phyloP scores from a whole-genome alignment of 1,140 invertebrate genomes.

The Aphelinus atriplicis region DNA sequence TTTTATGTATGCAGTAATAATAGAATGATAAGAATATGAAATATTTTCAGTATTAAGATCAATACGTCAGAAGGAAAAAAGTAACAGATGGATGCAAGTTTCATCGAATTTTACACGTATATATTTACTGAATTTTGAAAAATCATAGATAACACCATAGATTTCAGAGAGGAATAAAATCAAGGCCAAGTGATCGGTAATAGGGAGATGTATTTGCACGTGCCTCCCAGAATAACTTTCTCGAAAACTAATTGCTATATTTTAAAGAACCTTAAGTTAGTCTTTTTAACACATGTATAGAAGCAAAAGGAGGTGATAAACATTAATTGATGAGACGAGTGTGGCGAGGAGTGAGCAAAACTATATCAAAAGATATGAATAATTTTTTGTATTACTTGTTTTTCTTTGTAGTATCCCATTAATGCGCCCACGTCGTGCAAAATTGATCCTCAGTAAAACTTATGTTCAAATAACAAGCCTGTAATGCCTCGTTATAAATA shows the following conservation, averaged over 20 bases:
- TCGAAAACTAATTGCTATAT: too few species aligned
- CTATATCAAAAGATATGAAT: neutral
- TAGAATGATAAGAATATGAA: neutral
- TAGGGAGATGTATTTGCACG: too few species aligned
- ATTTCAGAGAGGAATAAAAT: too few species aligned
- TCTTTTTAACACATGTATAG: too few species aligned
- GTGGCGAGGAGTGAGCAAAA: neutral
- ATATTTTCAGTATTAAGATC: neutral
- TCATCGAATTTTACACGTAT: neutral
- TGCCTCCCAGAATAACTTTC: too few species aligned
- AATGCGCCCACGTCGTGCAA: neutral
- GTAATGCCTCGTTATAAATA: slow-evolving; percentile 23
- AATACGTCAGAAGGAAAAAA: neutral
- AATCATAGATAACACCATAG: too few species aligned
- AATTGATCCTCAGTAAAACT: slow-evolving; percentile 18
- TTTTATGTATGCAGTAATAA: too few species aligned
- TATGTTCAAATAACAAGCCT: neutral
- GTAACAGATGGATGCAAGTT: neutral
- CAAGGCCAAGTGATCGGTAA: too few species aligned
- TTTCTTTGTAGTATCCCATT: neutral
- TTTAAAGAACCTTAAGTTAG: too few species aligned
- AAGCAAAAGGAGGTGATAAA: too few species aligned
- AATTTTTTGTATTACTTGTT: too few species aligned
- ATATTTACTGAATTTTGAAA: neutral
- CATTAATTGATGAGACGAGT: too few species aligned